Base-by-base conservation (phyloP, 2,888 invertebrate genomes). In the Ormia ochracea region DNA sequence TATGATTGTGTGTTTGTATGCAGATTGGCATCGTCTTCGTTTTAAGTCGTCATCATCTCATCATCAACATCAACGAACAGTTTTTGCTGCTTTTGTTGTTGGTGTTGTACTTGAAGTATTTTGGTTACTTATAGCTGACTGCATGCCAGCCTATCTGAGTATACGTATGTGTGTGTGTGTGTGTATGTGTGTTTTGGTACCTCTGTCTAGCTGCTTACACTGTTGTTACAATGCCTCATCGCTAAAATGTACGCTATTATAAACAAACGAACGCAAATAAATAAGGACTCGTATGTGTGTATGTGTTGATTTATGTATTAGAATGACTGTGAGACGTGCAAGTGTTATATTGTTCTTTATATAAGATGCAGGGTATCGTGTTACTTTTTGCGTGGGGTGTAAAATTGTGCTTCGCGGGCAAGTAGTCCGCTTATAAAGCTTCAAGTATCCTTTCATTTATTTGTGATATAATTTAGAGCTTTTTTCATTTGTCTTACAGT, bases 341-440 rank as follows among this genome's bases (percentile, higher is more conserved):
- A 58, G 38, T 56, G n/a, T 52, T 58, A 50, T 50, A 33, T 58
- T 48, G 28, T 63, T 43, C 69, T 63, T 63, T 77, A 63, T 41
- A 65, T 65, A 63, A 73, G 72, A 56, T 50, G n/a, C 12, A 41
- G 10, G 50, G 52, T 69, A 65, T 70, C 52, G 50, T 38, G 69
- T 58, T 69, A 52, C 56, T 79, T 59, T 73, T 65, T 73, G 45
- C 61, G n/a, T 36, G 52, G 36, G 59, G 70, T 65, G 75, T 75
- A 48, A 79, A 56, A 59, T 70, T 65, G 61, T 61, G 65, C 58
- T 78, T 74, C 73, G 68, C 78, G 73, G 73, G 48, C 68, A 50
- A 73, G 59, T 59, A 66, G 66, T 54, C 21, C 14, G 14, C 12
- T 68, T 63, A 50, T 19, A 73, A 31, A 66, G 48, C 63, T 48